phyloP scores from a whole-genome alignment of 2,888 invertebrate species.

The Acronicta leporina region DNA sequence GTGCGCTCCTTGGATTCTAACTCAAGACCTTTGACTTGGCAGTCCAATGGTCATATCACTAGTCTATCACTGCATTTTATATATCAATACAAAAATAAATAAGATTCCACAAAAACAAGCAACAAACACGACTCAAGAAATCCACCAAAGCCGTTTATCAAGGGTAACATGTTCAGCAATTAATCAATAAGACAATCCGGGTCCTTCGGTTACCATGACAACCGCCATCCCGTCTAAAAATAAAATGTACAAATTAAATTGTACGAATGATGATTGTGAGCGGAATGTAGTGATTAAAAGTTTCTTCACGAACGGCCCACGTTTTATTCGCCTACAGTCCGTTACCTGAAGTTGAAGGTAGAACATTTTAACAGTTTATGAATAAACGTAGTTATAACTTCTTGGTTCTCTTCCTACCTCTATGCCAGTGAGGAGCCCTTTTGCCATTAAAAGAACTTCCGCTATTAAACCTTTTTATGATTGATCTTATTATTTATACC shows the following conservation, averaged over 20 bases:
- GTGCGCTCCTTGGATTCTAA: no score
- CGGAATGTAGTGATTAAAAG: slow-evolving; percentile 47
- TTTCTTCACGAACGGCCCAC: slow-evolving; percentile 34
- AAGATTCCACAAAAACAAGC: slow-evolving; percentile 27
- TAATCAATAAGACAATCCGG: slow-evolving; percentile 77
- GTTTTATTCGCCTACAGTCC: slow-evolving; percentile 17
- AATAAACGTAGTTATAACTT: slow-evolving; percentile 45
- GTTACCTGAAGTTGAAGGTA: slow-evolving; percentile 38
- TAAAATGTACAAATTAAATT: slow-evolving; percentile 53
- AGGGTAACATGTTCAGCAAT: slow-evolving; percentile 68
- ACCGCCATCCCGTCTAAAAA: slow-evolving; percentile 58
- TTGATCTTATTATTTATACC: slow-evolving; percentile 3
- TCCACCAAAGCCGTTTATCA: slow-evolving; percentile 63
- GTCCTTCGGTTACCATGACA: slow-evolving; percentile 63
- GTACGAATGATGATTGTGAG: slow-evolving; percentile 34
- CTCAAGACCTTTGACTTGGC: no score
- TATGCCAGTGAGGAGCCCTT: slow-evolving; percentile 12
- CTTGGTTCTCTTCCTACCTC: slow-evolving; percentile 15
- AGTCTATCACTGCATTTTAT: no score
- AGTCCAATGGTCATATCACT: no score
- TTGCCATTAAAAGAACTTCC: slow-evolving; percentile 40
- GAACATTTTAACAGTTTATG: slow-evolving; percentile 43
- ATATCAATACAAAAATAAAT: slow-evolving; percentile 19
- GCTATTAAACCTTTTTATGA: slow-evolving; percentile 27
- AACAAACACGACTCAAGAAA: slow-evolving; percentile 41